Base-by-base conservation (phyloP, 2,113 vertebrate species). In the Rhipidura dahli region DNA sequence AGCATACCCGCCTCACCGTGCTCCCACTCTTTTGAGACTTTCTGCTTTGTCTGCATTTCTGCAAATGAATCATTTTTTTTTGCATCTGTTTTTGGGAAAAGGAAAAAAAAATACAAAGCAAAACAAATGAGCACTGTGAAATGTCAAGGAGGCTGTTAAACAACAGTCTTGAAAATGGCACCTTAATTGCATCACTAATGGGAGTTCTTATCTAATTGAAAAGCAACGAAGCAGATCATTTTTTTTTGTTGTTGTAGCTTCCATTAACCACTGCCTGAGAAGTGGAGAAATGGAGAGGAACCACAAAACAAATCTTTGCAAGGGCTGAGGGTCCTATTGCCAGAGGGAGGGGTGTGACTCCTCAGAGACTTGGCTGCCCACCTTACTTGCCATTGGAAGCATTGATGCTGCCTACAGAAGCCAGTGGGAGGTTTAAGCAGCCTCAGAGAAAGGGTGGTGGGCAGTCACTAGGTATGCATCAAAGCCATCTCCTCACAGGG, bases 131-230 rank as follows among this genome's bases (percentile, higher is more conserved):
- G 85, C 73, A 80, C 93, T 86, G 90, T 92, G 93, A 95, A 97
- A 97, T 95, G 94, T 96, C 94, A 96, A 91, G 90, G 85, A 95
- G 60, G 85, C 83, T 96, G 94, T 94, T 95, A 96, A 96, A 94
- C 87, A 96, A 88, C 71, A 83, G 84, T 87, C 87, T 93, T 89
- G 95, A 87, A 94, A 95, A 93, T 1, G 1, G 75, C 10, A n/a
- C 87, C 64, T 93, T 95, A 95, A 96, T 93, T 96, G 83, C 83
- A 90, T 93, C 91, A 86, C 91, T 96, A 96, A 96, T 95, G 72
- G 88, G 83, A 96, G 65, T 78, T 93, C 91, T 95, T 94, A 94
- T 95, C 87, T 97, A 97, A 95, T 93, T 93, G 92, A 95, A 94
- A 97, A 96, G 91, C 76, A 97, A 79, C 1, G 37, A 89, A 96